These are phyloP conservation scores for Coecobrya sp. DNA, from an alignment of 2,888 invertebrate species.

Conservation along the genomic window DNA sequence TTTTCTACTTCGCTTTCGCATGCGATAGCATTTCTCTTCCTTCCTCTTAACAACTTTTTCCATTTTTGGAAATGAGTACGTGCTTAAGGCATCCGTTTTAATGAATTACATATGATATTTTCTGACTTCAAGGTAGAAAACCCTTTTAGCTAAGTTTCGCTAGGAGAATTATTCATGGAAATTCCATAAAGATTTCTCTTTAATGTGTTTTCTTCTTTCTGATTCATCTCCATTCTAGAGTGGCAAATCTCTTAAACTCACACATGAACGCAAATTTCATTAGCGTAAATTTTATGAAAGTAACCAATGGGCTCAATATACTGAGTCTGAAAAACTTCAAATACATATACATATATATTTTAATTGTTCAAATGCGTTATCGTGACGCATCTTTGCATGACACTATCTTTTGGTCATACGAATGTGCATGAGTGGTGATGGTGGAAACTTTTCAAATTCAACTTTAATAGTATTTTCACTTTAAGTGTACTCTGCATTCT, in stretches of 20 bases:
- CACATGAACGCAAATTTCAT: slow-evolving; percentile 9
- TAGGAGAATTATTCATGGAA: slow-evolving; percentile 32
- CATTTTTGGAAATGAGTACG: slow-evolving; percentile 39
- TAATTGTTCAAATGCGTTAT: no score
- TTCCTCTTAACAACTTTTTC: slow-evolving; percentile 36
- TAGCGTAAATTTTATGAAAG: background rate
- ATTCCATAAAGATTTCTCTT: background rate
- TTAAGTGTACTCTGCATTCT: no score
- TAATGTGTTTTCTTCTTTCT: background rate
- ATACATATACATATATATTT: background rate
- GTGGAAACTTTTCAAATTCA: no score
- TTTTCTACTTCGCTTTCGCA: slow-evolving; percentile 19
- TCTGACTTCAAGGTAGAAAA: slow-evolving; percentile 15
- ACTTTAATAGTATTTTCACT: no score
- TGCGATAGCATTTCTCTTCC: background rate
- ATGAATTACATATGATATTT: slow-evolving; percentile 46
- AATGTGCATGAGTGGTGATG: no score
- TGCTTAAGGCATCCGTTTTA: slow-evolving; percentile 51
- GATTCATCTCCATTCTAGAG: background rate
- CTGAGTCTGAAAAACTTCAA: background rate
- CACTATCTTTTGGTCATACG: no score
- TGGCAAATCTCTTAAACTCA: slow-evolving; percentile 4
- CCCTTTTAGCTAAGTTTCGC: slow-evolving; percentile 42
- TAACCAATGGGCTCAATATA: background rate
- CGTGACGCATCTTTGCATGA: no score